Percentiles rank a stretch among this genome's conserved stretches.
phyloP scores from a whole-genome alignment of 2,888 invertebrate genomes.

The Eristalis pertinax region DNA sequence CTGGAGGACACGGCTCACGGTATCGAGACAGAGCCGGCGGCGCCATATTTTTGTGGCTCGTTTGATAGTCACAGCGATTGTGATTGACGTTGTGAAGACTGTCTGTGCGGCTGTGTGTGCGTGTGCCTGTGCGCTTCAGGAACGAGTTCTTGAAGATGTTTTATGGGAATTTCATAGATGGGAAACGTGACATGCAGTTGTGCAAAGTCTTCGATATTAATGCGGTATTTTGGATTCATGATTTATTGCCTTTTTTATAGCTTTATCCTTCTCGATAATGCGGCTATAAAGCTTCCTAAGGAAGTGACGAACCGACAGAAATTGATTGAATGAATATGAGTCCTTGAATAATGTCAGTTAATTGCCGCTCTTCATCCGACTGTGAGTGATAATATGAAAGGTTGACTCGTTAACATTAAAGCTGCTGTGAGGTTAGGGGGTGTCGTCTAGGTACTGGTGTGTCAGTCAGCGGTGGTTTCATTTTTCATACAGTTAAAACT shows the following conservation, averaged over 20 bases:
- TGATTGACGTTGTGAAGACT: conserved; percentile 60
- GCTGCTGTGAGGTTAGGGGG: neutral
- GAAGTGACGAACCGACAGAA: neutral
- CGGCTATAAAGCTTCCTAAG: neutral
- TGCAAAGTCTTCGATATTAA: conserved; percentile 45
- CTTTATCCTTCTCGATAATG: conserved; percentile 17
- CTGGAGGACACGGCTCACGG: neutral
- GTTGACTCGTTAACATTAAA: neutral
- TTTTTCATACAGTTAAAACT: too few relatives aligned
- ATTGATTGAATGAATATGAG: neutral
- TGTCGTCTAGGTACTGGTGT: neutral
- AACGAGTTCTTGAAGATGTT: neutral
- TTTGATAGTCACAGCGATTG: conserved; percentile 53
- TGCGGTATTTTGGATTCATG: conserved; percentile 26
- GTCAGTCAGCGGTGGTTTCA: too few relatives aligned
- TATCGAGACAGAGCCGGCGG: conserved; percentile 38
- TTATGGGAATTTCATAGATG: conserved; percentile 54
- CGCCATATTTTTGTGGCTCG: conserved; percentile 64
- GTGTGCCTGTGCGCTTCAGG: conserved; percentile 12
- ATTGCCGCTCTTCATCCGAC: neutral
- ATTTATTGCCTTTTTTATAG: conserved; percentile 51
- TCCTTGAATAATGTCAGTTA: neutral
- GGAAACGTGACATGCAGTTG: conserved; percentile 52
- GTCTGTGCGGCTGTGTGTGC: neutral
- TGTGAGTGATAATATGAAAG: neutral